These are phyloP conservation scores for Pipistrellus pygmaeus DNA, from an alignment of 2,797 vertebrate genomes.

Conservation along the genomic window DNA sequence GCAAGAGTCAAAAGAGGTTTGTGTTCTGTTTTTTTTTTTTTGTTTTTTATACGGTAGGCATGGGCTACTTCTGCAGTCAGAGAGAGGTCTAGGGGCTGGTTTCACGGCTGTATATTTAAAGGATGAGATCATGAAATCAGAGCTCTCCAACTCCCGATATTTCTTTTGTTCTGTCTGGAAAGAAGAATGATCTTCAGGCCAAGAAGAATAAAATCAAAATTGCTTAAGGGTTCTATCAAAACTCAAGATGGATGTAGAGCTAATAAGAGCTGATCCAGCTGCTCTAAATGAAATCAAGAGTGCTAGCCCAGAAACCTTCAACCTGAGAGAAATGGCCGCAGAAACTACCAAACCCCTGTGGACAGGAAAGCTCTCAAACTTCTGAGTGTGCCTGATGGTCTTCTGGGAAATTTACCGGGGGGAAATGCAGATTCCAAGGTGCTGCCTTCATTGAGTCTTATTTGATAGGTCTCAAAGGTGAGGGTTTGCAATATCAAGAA, in stretches of 20 bases:
- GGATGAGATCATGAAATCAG: not conserved
- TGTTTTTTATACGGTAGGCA: not conserved
- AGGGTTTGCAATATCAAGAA: not conserved
- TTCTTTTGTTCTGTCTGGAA: slow-evolving; percentile 56
- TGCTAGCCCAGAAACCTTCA: not conserved
- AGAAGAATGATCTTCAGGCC: slow-evolving; percentile 25
- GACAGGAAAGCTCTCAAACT: not conserved
- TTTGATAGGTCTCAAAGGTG: not conserved
- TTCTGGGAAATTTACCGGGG: not conserved
- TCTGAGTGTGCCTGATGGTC: not conserved
- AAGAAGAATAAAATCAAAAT: slow-evolving; percentile 51
- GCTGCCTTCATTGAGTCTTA: not conserved
- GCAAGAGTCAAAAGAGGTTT: not conserved
- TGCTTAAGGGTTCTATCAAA: slow-evolving; percentile 16
- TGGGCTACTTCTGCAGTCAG: not conserved
- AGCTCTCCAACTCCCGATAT: not conserved
- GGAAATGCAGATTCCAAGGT: too few relatives aligned
- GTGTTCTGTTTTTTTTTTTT: not conserved
- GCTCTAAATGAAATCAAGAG: slow-evolving; percentile 47
- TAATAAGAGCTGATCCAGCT: not conserved
- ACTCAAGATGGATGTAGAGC: not conserved
- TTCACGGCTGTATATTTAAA: not conserved
- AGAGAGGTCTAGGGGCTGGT: not conserved
- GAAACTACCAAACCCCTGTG: not conserved
- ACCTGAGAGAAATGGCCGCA: not conserved